Percentiles rank a stretch among this genome's conserved stretches.
phyloP scores from a whole-genome alignment of 2,113 vertebrate species.

The Megaceryle torquata region DNA sequence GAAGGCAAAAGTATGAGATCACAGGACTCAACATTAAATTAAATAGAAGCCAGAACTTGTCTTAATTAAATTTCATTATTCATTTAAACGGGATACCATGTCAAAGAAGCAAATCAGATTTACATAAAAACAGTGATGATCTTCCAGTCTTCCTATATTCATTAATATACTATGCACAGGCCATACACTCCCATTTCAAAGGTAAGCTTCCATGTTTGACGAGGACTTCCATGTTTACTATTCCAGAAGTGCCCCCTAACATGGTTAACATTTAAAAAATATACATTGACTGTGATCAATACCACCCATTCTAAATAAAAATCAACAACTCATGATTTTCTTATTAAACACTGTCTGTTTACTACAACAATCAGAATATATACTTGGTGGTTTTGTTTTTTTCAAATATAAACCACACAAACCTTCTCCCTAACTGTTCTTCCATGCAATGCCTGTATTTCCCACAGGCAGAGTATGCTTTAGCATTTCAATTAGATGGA shows the following conservation, averaged over 20 bases:
- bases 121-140: neutral
- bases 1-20: neutral
- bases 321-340: neutral
- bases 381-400: neutral
- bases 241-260: neutral
- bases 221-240: neutral
- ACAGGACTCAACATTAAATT: neutral
- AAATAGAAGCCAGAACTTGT: neutral
- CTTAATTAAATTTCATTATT: neutral
- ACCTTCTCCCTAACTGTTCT: neutral
- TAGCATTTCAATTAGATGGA: constrained; percentile 38
- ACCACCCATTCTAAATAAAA: neutral
- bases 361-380: neutral
- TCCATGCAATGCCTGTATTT: neutral
- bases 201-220: neutral
- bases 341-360: neutral
- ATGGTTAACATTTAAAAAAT: neutral
- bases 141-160: neutral
- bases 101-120: neutral
- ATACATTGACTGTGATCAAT: neutral
- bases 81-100: neutral
- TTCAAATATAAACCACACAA: neutral
- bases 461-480: neutral
- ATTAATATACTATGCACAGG: neutral
- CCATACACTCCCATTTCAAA: neutral